Evolutionary conservation across 2,888 invertebrate genomes (phyloP), one percentile per base, ranked within the genome.

Genomic region (Thecophora atra): DNA sequence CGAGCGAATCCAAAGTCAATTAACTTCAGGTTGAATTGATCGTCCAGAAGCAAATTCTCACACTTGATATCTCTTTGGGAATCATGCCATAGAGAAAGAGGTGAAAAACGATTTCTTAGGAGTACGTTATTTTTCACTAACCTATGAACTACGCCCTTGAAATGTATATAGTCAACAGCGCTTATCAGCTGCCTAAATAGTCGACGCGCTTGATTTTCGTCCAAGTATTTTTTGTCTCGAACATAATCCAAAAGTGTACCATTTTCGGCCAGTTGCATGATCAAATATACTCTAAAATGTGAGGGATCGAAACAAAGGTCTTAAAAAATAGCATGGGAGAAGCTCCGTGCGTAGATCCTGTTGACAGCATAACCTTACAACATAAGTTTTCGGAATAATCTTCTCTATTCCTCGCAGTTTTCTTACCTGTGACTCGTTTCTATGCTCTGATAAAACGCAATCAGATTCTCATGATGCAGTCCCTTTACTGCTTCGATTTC

Each of bases 1-100:
- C 93, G 89, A 0, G 94, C 94, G 81, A 94, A 94, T 5, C 94
- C 94, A 83, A 94, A 94, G 82, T 94, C 94, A 0, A 94, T 94
- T 44, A 94, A 85, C 85, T 94, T 94, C 66, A 94, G 89, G 78
- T 90, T 92, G 79, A 89, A 89, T 42, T 89, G 88, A 73, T 88
- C 87, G 80, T 94, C 93, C 89, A 94, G 90, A 44, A 94, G 87
- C 54, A 94, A 88, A 81, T 94, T 94, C 85, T 94, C 94, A 81
- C 94, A 94, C 87, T 94, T 94, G 72, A 94, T 92, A 78, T 94
- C 94, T 78, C 81, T 80, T 3, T n/a, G 8, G 54, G 15, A 19
- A 30, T 26, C 2, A 19, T 8, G 15, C 17, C 7, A 2, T 26
- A 0, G 58, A 30, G 26, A 26, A 15, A 17, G 58, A 17, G n/a